Base-by-base conservation (phyloP, 2,888 invertebrate genomes). In the Dicyrtoma fusca region DNA sequence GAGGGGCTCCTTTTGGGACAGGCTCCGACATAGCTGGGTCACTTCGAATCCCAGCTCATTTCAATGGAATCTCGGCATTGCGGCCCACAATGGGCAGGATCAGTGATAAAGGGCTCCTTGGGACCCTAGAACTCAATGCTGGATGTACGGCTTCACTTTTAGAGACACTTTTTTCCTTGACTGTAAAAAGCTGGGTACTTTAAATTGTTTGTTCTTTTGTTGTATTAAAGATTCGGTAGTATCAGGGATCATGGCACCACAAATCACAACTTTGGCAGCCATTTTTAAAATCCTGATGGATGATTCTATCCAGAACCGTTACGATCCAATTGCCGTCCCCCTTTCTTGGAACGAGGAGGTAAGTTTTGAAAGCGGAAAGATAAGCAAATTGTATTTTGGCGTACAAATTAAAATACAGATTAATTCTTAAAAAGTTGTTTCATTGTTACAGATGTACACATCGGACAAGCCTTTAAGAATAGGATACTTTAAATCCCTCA, bases 31-130 rank as follows among this genome's bases (percentile, higher is more conserved):
- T 85, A 26, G 86, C 84, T 1, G 86, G 86, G 45, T 85, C 85
- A 68, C 82, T 85, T 23, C 81, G 86, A 14, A 83, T 85, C 57
- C 86, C 86, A 0, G 82, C 84, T 21, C 81, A 83, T 73, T 83
- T 85, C 77, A 84, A 85, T 82, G 86, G 86, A 0, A 81, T 83
- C 21, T 83, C 81, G 71, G 83, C 84, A 6, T 74, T 86, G 11
- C 85, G 85, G 73, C 83, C 85, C 10, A 84, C 85, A 2, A 44
- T 68, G 5, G 81, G 81, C 57, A 80, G 85, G 69, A 53, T 84
- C 4, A 82, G 83, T 81, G 81, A 78, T 3, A 17, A 64, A 26
- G 77, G 77, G 1, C n/a, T 72, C 13, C 53, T 34, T 11, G 72
- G 62, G 13, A 66, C 62, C 51, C 45, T 73, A 1, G 64, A 65